Conservation (phyloP, 2,888 invertebrate species). For the Escarpia spicata region DNA sequence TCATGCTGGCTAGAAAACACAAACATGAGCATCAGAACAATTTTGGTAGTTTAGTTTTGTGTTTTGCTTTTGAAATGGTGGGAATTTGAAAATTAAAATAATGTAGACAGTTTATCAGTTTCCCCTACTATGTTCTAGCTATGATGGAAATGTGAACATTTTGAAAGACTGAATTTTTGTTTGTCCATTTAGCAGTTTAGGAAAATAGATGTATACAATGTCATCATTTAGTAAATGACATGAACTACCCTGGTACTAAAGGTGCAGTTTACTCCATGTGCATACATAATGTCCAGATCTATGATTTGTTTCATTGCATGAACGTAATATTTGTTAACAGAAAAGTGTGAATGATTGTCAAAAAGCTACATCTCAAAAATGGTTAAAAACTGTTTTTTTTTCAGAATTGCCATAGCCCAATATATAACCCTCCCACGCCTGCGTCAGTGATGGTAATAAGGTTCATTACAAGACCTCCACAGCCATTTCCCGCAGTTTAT, state of each 20-base stretch:
- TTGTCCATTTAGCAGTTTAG: not conserved
- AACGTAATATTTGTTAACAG: too few relatives aligned
- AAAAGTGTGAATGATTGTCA: too few relatives aligned
- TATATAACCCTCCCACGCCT: not conserved
- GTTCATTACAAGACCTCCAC: not conserved
- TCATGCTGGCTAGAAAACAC: not conserved
- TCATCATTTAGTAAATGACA: not conserved
- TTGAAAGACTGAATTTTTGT: not conserved
- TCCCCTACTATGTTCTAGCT: not conserved
- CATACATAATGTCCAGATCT: too few relatives aligned
- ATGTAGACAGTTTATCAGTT: not conserved
- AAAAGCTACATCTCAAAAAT: too few relatives aligned
- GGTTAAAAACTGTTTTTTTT: too few relatives aligned
- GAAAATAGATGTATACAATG: not conserved
- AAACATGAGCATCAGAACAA: not conserved
- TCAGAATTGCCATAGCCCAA: not conserved
- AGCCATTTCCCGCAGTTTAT: not conserved
- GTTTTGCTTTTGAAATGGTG: not conserved
- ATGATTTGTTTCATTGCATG: too few relatives aligned
- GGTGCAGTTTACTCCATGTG: too few relatives aligned
- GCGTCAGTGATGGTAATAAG: not conserved
- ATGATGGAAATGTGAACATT: not conserved
- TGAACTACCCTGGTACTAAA: not conserved
- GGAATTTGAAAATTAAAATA: not conserved
- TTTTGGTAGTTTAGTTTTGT: not conserved